A percentile compares a stretch with the other conserved stretches of the same genome.
Evolutionary conservation across 2,888 invertebrate species (phyloP).

Genomic region (Drosophila conformis): DNA sequence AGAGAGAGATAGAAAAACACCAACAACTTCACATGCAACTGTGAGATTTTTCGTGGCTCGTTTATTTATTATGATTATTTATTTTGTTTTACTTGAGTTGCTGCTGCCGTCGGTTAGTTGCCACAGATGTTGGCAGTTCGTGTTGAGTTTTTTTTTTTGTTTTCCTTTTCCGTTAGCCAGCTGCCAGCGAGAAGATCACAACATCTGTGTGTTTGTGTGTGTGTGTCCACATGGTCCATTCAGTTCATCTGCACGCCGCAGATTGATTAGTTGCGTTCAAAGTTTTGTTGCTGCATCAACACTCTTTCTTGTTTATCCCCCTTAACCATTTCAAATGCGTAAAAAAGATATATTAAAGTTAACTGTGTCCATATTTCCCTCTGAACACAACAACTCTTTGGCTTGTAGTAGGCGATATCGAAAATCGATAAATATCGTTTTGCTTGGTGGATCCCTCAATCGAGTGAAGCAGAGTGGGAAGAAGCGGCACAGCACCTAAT

Average conservation of each 20-base stretch:
- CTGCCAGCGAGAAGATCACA: constrained; percentile 35
- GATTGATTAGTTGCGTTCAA: constrained; percentile 75
- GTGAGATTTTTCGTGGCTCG: constrained; percentile 77
- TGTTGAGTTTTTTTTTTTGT: constrained; percentile 11
- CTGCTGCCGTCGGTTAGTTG: constrained; percentile 41
- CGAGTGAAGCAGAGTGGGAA: not conserved
- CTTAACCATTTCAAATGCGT: not conserved
- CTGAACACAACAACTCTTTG: not conserved
- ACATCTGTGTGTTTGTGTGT: constrained; percentile 21
- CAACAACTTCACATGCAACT: constrained; percentile 69
- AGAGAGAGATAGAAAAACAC: not conserved
- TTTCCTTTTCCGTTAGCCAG: constrained; percentile 36
- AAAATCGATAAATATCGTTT: constrained; percentile 2
- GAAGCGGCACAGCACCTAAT: not conserved
- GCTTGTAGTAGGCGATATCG: not conserved
- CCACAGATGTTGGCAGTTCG: constrained; percentile 72
- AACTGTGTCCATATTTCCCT: not conserved
- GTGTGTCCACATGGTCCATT: constrained; percentile 38
- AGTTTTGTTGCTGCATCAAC: constrained; percentile 49
- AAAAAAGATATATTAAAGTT: not conserved
- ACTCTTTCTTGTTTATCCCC: constrained; percentile 20
- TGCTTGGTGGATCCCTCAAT: not conserved
- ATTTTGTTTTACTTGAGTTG: constrained; percentile 73
- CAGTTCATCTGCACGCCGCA: constrained; percentile 34
- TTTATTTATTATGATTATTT: constrained; percentile 81